phyloP scores from a whole-genome alignment of 2,797 vertebrate genomes.

The Schizopygopsis pylzovi region DNA sequence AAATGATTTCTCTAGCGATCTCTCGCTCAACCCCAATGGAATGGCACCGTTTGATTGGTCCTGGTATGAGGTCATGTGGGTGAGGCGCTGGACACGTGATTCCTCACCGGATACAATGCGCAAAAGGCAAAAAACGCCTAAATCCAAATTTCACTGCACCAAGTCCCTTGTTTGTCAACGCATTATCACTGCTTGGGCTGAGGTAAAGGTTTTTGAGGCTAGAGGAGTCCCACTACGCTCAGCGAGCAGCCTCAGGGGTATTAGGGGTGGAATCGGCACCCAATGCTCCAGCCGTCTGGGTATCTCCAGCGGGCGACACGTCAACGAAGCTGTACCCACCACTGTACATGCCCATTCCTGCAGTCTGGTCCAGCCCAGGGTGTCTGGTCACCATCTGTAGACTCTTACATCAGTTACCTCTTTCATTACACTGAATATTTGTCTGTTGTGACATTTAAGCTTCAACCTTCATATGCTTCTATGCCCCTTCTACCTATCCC shows the following conservation, averaged over 20 bases:
- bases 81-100: conserved; percentile 79
- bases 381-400: conserved; percentile 29
- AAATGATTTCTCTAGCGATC: conserved; percentile 64
- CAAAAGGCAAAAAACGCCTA: conserved; percentile 62
- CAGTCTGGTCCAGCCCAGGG: conserved; percentile 13
- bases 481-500: conserved; percentile 19
- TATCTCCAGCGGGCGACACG: conserved; percentile 56
- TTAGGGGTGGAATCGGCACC: conserved; percentile 60
- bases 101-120: conserved; percentile 68
- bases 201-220: conserved; percentile 68
- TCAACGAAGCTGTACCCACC: conserved; percentile 45
- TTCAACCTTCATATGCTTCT: conserved; percentile 42
- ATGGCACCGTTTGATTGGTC: conserved; percentile 82
- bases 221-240: conserved; percentile 68
- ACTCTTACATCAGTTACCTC: conserved; percentile 22
- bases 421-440: conserved; percentile 10
- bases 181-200: conserved; percentile 68
- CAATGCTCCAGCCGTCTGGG: conserved; percentile 52
- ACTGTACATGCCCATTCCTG: conserved; percentile 5
- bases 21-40: conserved; percentile 64
- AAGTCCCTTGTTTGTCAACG: conserved; percentile 66
- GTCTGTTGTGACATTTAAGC: conserved; percentile 44
- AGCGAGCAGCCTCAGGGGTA: conserved; percentile 66
- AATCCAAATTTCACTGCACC: conserved; percentile 74
- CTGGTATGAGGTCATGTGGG: conserved; percentile 80